Conservation (phyloP, 2,113 vertebrate genomes). For the Fukomys damarensis region DNA sequence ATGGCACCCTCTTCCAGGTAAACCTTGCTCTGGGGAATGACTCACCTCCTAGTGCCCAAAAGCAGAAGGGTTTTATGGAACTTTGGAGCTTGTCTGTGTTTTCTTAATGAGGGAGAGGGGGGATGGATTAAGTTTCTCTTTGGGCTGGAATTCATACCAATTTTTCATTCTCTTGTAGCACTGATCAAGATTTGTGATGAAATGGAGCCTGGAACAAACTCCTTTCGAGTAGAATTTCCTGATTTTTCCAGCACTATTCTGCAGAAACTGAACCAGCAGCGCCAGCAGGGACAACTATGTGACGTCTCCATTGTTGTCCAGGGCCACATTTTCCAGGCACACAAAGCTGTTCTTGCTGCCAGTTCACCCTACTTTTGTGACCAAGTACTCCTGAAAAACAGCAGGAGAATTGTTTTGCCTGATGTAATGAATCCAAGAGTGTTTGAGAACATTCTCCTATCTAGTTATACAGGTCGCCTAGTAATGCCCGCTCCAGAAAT, state of each 20-base stretch:
- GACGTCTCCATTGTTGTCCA: slow-evolving; percentile 93
- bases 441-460: slow-evolving; percentile 92
- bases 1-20: neutral
- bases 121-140: neutral
- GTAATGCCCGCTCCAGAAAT: slow-evolving; percentile 91
- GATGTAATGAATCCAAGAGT: slow-evolving; percentile 94
- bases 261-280: slow-evolving; percentile 93
- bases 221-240: slow-evolving; percentile 93
- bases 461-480: slow-evolving; percentile 91
- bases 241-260: slow-evolving; percentile 93
- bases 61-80: neutral
- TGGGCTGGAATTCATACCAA: slow-evolving; percentile 10
- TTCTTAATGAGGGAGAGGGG: neutral
- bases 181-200: slow-evolving; percentile 86
- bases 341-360: slow-evolving; percentile 93
- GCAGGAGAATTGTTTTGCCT: slow-evolving; percentile 90
- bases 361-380: slow-evolving; percentile 95
- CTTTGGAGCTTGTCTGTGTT: neutral
- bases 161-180: slow-evolving; percentile 79
- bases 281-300: slow-evolving; percentile 92
- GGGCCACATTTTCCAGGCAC: slow-evolving; percentile 92
- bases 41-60: neutral
- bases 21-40: neutral
- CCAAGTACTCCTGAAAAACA: slow-evolving; percentile 93
- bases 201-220: slow-evolving; percentile 91